phyloP scores from a whole-genome alignment of 2,113 vertebrate genomes.

The Tamias sibiricus region DNA sequence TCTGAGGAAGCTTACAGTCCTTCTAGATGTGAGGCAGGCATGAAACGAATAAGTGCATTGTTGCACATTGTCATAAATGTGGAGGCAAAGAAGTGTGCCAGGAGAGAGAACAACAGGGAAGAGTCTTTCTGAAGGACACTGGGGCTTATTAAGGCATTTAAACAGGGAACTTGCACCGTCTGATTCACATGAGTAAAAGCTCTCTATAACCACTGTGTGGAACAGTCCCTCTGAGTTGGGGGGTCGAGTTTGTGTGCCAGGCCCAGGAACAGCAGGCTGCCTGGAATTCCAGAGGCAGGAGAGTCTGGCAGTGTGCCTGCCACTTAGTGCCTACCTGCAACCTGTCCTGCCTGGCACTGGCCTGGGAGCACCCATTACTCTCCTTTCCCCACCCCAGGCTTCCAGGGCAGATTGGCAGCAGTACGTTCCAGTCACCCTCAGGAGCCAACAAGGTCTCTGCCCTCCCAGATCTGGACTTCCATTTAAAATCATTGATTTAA shows the following conservation, averaged over 20 bases:
- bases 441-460: neutral
- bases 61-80: neutral
- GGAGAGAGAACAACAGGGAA: neutral
- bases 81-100: neutral
- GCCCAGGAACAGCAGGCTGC: neutral
- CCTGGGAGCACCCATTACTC: neutral
- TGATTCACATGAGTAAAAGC: neutral
- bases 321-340: neutral
- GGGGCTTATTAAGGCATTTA: neutral
- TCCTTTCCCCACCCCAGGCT: neutral
- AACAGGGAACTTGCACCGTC: neutral
- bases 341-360: neutral
- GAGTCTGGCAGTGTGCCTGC: neutral
- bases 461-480: neutral
- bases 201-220: neutral
- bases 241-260: neutral
- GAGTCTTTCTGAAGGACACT: neutral
- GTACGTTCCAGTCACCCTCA: neutral
- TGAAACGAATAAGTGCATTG: neutral
- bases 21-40: neutral
- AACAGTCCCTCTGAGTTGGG: neutral
- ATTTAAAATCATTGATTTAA: conserved; percentile 35
- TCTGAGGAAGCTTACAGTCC: neutral
- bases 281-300: neutral
- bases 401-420: neutral